These are phyloP conservation scores for Porites cylindrica DNA, from an alignment of 92 coral and sea anemone species.

Conservation along the genomic window DNA sequence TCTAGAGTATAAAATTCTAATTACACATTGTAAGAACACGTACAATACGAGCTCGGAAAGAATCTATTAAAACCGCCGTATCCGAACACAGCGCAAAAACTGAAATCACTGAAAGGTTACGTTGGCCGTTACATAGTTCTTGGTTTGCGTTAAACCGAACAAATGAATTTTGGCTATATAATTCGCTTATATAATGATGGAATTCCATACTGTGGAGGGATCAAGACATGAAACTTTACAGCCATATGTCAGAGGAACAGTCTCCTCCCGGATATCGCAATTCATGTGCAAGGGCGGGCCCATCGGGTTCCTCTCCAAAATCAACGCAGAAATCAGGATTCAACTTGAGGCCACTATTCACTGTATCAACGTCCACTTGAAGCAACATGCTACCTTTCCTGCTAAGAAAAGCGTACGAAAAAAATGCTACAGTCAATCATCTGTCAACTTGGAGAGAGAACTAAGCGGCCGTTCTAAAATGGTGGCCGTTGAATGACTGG, in stretches of 20 bases:
- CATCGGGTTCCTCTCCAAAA: too few species aligned
- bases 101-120: not conserved
- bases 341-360: too few species aligned
- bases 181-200: not conserved
- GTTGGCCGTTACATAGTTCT: not conserved
- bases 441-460: not conserved
- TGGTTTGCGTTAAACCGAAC: not conserved
- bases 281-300: too few species aligned
- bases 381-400: conserved; percentile 97
- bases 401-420: not conserved
- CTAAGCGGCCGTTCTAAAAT: not conserved
- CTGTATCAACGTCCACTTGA: conserved; percentile 81
- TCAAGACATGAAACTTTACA: conserved; percentile 13
- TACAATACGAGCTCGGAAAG: not conserved
- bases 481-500: not conserved
- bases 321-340: too few species aligned
- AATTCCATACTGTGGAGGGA: not conserved
- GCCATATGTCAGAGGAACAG: too few species aligned
- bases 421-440: not conserved
- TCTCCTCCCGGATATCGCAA: too few species aligned
- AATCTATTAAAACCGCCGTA: not conserved
- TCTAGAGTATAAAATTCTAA: not conserved
- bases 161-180: not conserved
- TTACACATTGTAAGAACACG: not conserved
- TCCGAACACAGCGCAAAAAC: not conserved